Evolutionary conservation across 1,140 invertebrate genomes (phyloP).

Genomic region (Lepidurus arcticus): DNA sequence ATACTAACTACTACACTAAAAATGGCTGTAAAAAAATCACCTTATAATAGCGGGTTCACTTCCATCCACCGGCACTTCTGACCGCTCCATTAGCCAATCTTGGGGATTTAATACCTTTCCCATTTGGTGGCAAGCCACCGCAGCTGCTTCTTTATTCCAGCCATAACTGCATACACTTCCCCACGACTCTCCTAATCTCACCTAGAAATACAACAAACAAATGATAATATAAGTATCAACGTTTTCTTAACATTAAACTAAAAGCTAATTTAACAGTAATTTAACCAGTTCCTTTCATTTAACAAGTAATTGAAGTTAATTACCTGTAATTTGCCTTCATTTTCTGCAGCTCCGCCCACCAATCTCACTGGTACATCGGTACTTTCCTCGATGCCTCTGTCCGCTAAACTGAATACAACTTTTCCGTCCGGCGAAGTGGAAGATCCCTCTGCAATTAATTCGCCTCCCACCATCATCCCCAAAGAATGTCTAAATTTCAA

Average conservation of each 20-base stretch:
- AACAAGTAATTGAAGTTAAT: conserved; percentile 29
- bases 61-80: conserved; percentile 68
- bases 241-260: too few relatives aligned
- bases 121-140: conserved; percentile 90
- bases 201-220: conserved; percentile 46
- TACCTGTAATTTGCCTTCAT: conserved; percentile 75
- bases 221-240: neutral
- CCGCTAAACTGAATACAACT: conserved; percentile 52
- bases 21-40: conserved; percentile 38
- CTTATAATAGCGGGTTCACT: conserved; percentile 64
- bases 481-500: conserved; percentile 74
- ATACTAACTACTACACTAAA: neutral
- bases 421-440: conserved; percentile 50
- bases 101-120: conserved; percentile 86
- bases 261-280: too few relatives aligned
- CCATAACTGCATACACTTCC: conserved; percentile 95
- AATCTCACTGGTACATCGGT: conserved; percentile 61
- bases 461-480: conserved; percentile 93
- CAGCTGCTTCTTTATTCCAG: conserved; percentile 88
- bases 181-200: conserved; percentile 75
- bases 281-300: too few relatives aligned
- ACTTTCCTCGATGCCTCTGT: conserved; percentile 48
- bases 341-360: conserved; percentile 62
- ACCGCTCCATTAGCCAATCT: conserved; percentile 78
- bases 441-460: conserved; percentile 65